Base-by-base conservation (phyloP, 2,797 vertebrate genomes). In the Notolabrus celidotus region DNA sequence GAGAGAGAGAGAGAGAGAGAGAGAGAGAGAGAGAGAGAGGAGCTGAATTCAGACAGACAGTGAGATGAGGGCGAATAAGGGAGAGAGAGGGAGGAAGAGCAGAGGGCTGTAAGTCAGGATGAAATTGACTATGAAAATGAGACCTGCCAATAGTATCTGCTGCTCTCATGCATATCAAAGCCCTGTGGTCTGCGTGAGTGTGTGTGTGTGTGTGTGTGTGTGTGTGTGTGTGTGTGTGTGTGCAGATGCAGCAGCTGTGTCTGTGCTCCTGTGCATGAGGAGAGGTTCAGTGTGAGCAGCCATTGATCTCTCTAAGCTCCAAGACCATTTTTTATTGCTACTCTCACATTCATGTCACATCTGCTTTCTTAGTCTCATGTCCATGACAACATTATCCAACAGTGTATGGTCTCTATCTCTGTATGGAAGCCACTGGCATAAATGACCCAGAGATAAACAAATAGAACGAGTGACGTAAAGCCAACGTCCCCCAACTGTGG, bases 71-170 rank as follows among this genome's bases (percentile, higher is more conserved):
- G 63, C 58, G 65, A 71, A 56, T 33, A 34, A 22, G 66, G 54
- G 55, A 52, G 58, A 51, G 63, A 45, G 69, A 46, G 69, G 27
- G 68, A 85, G 70, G 66, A 51, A 82, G 73, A 43, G 76, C 84
- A 85, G 71, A 87, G 71, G 82, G 89, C 86, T 85, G 72, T 88
- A 91, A 91, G 86, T 89, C 87, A 90, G 82, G 86, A 92, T 90
- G 91, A 91, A 91, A 92, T 90, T 90, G 89, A 91, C 89, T 90
- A 91, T 91, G 90, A 92, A 91, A 91, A 92, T 89, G 86, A 88
- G 86, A 89, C 83, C 80, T 90, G 84, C 85, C 89, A 89, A 90
- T 92, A 90, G 82, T 86, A 83, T 89, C 86, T 87, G 82, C 82
- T 77, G 85, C 82, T 86, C 85, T 91, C 87, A 89, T 89, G 90